A percentile compares a stretch with the other conserved stretches of the same genome.
Evolutionary conservation across 92 coral and sea anemone genomes (phyloP).

Genomic region (Blastomussa wellsi): DNA sequence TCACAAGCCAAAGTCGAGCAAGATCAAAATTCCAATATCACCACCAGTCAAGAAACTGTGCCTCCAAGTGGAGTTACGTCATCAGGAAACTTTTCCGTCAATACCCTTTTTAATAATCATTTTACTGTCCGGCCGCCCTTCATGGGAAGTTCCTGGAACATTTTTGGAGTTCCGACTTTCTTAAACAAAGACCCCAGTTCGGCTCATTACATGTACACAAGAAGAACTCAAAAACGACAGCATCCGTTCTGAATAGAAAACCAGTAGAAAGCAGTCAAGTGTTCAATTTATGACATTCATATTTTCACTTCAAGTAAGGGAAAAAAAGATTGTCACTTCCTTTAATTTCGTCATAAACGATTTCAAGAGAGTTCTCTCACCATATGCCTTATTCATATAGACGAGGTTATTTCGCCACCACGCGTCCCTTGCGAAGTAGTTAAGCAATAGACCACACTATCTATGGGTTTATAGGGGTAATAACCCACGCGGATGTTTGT

Average conservation of each 20-base stretch:
- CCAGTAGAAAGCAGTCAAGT: background rate
- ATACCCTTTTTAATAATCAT: slow-evolving; percentile 62
- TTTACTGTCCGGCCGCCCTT: slow-evolving; percentile 56
- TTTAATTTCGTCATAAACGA: too few relatives aligned
- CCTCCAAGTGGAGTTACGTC: slow-evolving; percentile 47
- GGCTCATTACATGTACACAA: slow-evolving; percentile 11
- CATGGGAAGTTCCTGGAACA: slow-evolving; percentile 89
- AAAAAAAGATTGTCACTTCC: background rate
- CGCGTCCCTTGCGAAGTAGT: too few relatives aligned
- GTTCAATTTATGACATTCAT: too few relatives aligned
- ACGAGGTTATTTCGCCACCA: too few relatives aligned
- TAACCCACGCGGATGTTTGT: too few relatives aligned
- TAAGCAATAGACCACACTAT: too few relatives aligned
- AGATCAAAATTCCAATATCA: slow-evolving; percentile 8
- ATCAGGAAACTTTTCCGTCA: slow-evolving; percentile 77
- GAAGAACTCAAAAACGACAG: slow-evolving; percentile 11
- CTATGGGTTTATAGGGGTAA: too few relatives aligned
- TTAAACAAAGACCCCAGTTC: slow-evolving; percentile 15
- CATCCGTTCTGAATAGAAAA: slow-evolving; percentile 17
- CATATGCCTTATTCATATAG: too few relatives aligned
- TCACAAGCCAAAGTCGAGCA: slow-evolving; percentile 1
- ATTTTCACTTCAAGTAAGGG: background rate
- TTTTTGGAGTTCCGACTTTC: slow-evolving; percentile 80
- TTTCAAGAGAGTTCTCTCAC: too few relatives aligned
- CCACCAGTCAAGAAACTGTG: slow-evolving; percentile 1